Conservation (phyloP, 1,140 invertebrate genomes). For the Caenorhabditis briggsae region DNA sequence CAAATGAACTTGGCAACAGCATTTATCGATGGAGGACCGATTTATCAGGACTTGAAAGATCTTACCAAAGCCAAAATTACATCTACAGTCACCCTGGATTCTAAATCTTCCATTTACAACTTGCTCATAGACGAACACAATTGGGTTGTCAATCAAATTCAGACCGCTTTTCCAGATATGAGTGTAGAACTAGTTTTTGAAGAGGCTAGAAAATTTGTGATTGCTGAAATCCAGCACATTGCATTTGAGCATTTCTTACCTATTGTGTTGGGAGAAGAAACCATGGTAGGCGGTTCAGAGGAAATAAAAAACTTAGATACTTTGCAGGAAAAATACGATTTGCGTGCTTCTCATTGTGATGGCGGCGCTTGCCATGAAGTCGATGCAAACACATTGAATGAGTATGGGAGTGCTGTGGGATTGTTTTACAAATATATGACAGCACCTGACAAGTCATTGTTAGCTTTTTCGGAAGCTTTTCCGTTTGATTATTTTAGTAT, state of each 20-base stretch:
- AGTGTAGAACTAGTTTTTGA: not conserved
- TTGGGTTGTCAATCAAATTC: not conserved
- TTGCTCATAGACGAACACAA: conserved; percentile 38
- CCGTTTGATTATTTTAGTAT: not conserved
- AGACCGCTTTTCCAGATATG: not conserved
- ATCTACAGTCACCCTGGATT: not conserved
- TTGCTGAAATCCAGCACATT: conserved; percentile 25
- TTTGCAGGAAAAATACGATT: conserved; percentile 30
- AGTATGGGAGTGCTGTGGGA: conserved; percentile 22
- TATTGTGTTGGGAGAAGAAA: conserved; percentile 4
- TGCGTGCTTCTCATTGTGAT: not conserved
- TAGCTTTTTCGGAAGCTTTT: not conserved
- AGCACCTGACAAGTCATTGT: not conserved
- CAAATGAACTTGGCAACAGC: conserved; percentile 24
- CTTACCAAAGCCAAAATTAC: not conserved
- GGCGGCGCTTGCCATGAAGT: conserved; percentile 4
- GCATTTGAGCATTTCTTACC: conserved; percentile 12
- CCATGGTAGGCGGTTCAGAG: not conserved
- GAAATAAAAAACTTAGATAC: not conserved
- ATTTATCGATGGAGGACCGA: conserved; percentile 1
- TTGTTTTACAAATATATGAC: conserved; percentile 35
- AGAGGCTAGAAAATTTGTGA: conserved; percentile 34
- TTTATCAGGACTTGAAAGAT: conserved; percentile 34
- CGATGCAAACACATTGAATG: conserved; percentile 24
- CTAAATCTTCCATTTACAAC: not conserved